A percentile compares a stretch with the other conserved stretches of the same genome.
Conservation (phyloP, 2,888 invertebrate genomes). For the Luperina nickerlii region DNA sequence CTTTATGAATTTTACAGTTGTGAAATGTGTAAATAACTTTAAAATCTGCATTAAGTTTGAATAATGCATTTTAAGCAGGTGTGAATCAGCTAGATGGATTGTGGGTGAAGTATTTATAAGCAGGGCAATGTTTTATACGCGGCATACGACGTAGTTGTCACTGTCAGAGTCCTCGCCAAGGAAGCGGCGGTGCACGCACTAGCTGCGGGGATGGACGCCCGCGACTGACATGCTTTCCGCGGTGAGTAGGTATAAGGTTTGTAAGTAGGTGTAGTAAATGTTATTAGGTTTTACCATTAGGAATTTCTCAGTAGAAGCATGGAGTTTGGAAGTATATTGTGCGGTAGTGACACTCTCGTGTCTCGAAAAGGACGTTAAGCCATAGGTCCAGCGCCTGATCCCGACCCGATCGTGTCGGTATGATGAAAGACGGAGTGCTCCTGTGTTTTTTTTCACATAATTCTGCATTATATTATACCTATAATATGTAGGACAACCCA, state of each 20-base stretch:
- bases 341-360: neutral
- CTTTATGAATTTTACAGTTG: neutral
- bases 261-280: neutral
- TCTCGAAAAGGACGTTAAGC: neutral
- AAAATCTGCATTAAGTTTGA: constrained; percentile 34
- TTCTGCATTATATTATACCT: neutral
- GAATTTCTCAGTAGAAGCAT: neutral
- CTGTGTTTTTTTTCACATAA: neutral
- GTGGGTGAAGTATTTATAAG: constrained; percentile 33
- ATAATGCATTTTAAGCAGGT: constrained; percentile 32
- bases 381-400: neutral
- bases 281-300: neutral
- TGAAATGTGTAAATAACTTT: constrained; percentile 7
- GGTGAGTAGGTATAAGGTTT: too few relatives aligned
- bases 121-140: constrained; percentile 27
- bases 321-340: neutral
- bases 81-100: constrained; percentile 15
- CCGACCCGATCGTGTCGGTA: too few relatives aligned
- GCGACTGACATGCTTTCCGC: neutral
- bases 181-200: constrained; percentile 45
- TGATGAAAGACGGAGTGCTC: neutral
- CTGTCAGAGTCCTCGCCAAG: constrained; percentile 35
- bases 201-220: neutral
- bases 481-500: neutral
- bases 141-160: constrained; percentile 40